Conservation (phyloP, 2,113 vertebrate species). For the Nettapus auritus region DNA sequence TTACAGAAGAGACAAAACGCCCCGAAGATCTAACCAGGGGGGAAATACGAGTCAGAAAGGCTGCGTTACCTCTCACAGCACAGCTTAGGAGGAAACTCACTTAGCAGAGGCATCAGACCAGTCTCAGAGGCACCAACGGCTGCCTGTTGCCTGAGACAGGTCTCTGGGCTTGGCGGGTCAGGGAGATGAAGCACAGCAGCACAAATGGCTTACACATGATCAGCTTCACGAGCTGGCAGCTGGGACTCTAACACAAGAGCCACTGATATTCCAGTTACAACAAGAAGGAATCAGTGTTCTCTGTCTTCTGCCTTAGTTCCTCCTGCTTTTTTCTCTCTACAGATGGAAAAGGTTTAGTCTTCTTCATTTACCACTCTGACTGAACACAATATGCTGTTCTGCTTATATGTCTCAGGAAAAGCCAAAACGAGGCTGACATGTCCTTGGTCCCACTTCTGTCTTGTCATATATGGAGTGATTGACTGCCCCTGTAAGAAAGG, state of each 20-base stretch:
- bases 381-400: background rate
- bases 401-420: background rate
- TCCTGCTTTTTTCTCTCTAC: no score
- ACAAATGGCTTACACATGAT: background rate
- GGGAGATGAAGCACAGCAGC: background rate
- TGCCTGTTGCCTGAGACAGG: background rate
- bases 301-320: background rate
- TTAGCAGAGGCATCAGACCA: background rate
- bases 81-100: background rate
- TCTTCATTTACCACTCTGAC: background rate
- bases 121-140: background rate
- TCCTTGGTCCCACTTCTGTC: background rate
- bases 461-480: background rate
- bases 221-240: background rate
- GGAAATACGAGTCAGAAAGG: background rate
- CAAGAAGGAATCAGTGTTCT: background rate
- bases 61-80: background rate
- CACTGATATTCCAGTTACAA: background rate
- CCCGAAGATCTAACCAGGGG: accelerated
- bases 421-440: background rate
- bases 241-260: background rate
- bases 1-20: background rate
- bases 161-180: background rate
- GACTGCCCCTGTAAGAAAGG: background rate
- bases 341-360: background rate